Evolutionary conservation across 2,113 vertebrate genomes (phyloP), one percentile per base, ranked within the genome.

Genomic region (Psilopsiagon aymara): DNA sequence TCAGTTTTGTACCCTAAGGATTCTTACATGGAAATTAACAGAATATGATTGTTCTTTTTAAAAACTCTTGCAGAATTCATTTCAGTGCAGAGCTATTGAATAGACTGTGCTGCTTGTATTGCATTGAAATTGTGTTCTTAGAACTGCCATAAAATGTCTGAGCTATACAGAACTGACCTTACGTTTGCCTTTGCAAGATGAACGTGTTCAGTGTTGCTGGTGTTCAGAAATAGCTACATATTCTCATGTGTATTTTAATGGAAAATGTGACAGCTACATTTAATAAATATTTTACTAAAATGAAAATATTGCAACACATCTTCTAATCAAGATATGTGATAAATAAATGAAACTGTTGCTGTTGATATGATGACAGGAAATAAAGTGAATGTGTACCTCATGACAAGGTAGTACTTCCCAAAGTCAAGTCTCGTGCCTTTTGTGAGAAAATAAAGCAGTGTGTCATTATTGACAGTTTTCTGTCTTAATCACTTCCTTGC

Each of bases 241-340:
- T 57, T 67, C 15, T 77, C 8, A 8, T 66, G 35, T 69, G 80
- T 62, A 41, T 47, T 77, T 52, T 70, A 41, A 53, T 55, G 11
- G 21, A 89, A 92, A 75, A 23, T 53, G 24, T 89, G 55, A 6
- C 17, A 74, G 18, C 59, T 33, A 5, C 9, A 28, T 82, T 46
- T 70, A 37, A 23, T 77, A 7, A 59, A 24, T 9, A 8, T 68
- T 73, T 29, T 55, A 35, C 27, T 90, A 44, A 82, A 90, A 89
- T 14, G 51, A 75, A 10, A 73, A 25, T 87, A 73, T 76, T 87
- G 57, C 39, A 68, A 23, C 31, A 10, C 1, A 1, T 73, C 16
- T 83, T 86, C 57, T 35, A 37, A 5, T 27, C 0, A 0, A 75
- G 55, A 19, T 68, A 41, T 0, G 2, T 27, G 16, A 57, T 53